Evolutionary conservation across 1,140 invertebrate genomes (phyloP).

Genomic region (Cheumatopsyche charites): DNA sequence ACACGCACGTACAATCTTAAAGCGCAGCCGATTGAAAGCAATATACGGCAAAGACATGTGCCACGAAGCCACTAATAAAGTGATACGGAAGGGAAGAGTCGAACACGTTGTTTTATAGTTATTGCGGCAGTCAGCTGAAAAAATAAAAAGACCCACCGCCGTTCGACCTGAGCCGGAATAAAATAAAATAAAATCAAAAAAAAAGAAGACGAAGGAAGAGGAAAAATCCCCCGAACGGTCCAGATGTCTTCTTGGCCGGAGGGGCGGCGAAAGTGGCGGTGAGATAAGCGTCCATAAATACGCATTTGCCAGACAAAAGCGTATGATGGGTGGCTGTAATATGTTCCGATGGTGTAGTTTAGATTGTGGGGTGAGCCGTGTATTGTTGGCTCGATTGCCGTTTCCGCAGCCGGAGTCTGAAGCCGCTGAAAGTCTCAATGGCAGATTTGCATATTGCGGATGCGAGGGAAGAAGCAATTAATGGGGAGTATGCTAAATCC

Average conservation of each 20-base stretch:
- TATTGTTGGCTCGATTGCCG: too few species aligned
- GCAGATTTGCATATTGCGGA: too few species aligned
- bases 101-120: conserved; percentile 4
- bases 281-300: conserved; percentile 37
- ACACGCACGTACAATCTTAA: neutral
- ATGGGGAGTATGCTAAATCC: too few species aligned
- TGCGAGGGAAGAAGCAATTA: too few species aligned
- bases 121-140: conserved; percentile 12
- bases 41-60: conserved; percentile 10
- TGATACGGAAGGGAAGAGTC: neutral
- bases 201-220: neutral
- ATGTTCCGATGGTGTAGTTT: conserved; percentile 26
- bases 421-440: too few species aligned
- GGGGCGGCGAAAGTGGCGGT: neutral
- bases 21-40: conserved; percentile 16
- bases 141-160: conserved; percentile 8
- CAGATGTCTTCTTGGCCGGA: too few species aligned
- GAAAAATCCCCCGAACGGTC: neutral
- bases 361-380: too few species aligned
- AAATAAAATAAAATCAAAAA: neutral
- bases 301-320: conserved; percentile 38
- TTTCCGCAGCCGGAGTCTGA: too few species aligned
- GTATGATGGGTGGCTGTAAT: conserved; percentile 36
- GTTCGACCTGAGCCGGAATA: neutral
- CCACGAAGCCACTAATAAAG: conserved; percentile 4